Conservation (phyloP, 2,797 vertebrate species). For the Graptemys geographica region DNA sequence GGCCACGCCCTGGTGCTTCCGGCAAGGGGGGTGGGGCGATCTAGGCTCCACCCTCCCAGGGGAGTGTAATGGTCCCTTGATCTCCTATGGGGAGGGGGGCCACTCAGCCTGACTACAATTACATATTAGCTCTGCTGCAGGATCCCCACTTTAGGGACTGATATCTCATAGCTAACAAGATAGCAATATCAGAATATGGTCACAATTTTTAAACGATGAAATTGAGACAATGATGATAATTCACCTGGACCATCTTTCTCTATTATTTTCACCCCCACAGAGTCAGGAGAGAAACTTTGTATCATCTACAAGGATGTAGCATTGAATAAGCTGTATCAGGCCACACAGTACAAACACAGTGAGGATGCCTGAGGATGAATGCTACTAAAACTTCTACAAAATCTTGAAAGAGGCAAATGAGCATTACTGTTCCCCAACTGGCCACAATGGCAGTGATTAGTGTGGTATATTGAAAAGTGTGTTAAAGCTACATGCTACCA, state of each 20-base stretch:
- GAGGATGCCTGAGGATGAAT: neutral
- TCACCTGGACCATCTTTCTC: neutral
- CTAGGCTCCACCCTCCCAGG: no score
- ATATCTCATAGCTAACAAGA: neutral
- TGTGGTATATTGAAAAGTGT: no score
- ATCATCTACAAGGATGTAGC: neutral
- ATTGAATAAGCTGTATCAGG: neutral
- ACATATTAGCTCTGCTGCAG: neutral
- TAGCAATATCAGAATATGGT: neutral
- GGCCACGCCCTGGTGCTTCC: no score
- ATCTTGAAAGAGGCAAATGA: neutral
- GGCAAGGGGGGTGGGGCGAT: no score
- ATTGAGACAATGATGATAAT: neutral
- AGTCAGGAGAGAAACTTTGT: neutral
- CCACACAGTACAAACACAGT: neutral
- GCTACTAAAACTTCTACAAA: neutral
- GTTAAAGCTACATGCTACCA: no score
- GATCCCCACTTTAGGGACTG: neutral
- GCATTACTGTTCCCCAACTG: neutral
- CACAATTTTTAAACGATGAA: neutral
- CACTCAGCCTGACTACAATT: no score
- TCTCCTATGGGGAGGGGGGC: no score
- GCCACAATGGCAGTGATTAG: neutral
- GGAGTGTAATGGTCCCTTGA: no score
- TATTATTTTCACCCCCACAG: neutral